Conservation (phyloP, 2,797 vertebrate species). For the Helicolenus hilgendorfi region DNA sequence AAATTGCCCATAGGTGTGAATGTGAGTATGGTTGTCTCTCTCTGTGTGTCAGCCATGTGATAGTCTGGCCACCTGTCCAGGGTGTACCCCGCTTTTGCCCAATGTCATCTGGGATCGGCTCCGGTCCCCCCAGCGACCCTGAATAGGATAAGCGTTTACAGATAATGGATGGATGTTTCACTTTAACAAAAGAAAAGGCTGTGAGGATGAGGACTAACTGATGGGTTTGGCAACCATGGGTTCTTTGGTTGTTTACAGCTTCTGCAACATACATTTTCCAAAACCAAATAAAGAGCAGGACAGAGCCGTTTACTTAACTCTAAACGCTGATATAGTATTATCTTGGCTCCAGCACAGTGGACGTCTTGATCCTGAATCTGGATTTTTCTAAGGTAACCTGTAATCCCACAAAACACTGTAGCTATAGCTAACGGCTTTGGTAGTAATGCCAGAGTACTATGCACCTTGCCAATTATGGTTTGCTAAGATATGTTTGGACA, state of each 20-base stretch:
- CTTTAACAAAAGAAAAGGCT: background rate
- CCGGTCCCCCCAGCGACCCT: too few relatives aligned
- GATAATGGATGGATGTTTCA: background rate
- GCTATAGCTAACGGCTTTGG: background rate
- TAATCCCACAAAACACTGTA: background rate
- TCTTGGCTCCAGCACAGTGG: background rate
- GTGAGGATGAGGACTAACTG: background rate
- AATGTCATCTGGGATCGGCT: too few relatives aligned
- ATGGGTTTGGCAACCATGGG: background rate
- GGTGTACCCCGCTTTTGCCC: fast-evolving
- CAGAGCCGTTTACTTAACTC: background rate
- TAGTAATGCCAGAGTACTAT: background rate
- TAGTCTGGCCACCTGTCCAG: too few relatives aligned
- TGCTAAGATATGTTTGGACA: background rate
- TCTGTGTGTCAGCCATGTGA: too few relatives aligned
- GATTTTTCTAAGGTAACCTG: background rate
- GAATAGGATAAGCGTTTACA: too few relatives aligned
- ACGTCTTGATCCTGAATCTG: background rate
- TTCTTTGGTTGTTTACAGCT: background rate
- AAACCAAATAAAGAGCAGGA: background rate
- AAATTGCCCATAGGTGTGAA: too few relatives aligned
- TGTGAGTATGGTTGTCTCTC: too few relatives aligned
- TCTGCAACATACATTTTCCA: background rate
- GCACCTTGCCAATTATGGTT: background rate
- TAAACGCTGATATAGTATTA: background rate